Base-by-base conservation (phyloP, 1,140 invertebrate species). In the Platyura marginata region DNA sequence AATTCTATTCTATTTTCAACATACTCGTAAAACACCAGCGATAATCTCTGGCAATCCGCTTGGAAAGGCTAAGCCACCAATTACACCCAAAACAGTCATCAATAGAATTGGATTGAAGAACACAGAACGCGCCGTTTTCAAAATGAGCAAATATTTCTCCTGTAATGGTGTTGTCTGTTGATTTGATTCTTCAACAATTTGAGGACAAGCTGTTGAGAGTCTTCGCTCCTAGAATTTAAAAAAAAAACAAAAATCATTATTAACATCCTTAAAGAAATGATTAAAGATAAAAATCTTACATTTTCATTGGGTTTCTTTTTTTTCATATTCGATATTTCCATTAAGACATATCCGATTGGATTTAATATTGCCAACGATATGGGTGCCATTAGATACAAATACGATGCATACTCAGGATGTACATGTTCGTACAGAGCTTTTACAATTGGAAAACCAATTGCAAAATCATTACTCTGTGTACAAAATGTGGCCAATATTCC, bases 401-500 rank as follows among this genome's bases (percentile, higher is more conserved):
- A 96, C 2, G 76, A 72, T 1, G 87, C 70, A 69, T 87, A 95
- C 53, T 93, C 86, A 6, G 88, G 85, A 67, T 95, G 87, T 3
- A 74, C 77, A 43, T 71, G 67, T 49, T 72, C 67, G 58, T 85
- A 86, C 5, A 85, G 62, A 32, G 81, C 80, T 54, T 69, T 70
- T 40, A 86, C 80, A 54, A 96, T 93, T 3, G 93, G 92, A 67
- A 86, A 94, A 45, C 92, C 92, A 49, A 98, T 75, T 38, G 93
- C 93, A 71, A 97, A 96, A 64, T 98, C 93, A 73, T 98, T 98
- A 57, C 88, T 93, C 57, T 96, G 91, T 0, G 92, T 96, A 38
- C 82, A 85, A 61, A 96, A 95, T 51, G 97, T 96, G 19, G 85
- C 86, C 71, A 85, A 91, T 18, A 96, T 67, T 13, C 89, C 92